A percentile compares a stretch with the other conserved stretches of the same genome.
Conservation (phyloP, 2,888 invertebrate species). For the Imbricaverruca yamaguchii region DNA sequence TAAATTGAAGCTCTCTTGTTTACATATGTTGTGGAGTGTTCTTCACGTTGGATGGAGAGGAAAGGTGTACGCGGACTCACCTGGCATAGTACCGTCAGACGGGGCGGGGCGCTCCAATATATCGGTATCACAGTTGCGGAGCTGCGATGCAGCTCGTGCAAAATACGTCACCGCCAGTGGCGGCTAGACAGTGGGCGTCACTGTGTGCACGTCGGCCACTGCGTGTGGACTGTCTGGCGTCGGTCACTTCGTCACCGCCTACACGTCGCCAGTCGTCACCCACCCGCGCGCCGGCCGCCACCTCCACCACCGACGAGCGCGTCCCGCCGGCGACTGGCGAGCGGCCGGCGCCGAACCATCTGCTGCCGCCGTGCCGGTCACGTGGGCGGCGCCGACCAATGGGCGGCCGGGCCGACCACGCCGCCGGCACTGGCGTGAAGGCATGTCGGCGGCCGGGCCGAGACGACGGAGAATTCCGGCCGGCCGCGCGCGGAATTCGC, state of each 20-base stretch:
- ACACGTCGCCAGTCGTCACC: neutral
- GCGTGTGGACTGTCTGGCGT: no score
- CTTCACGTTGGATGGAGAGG: no score
- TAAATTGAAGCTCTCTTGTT: no score
- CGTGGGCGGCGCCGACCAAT: slow-evolving; percentile 1
- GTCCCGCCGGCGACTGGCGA: neutral
- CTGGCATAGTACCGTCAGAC: no score
- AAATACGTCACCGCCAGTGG: no score
- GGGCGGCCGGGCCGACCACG: neutral
- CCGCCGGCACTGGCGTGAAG: slow-evolving; percentile 16
- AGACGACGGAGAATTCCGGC: neutral
- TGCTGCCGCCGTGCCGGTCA: slow-evolving; percentile 5
- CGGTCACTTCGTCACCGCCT: neutral
- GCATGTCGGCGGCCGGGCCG: neutral
- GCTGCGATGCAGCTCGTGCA: no score
- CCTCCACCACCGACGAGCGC: neutral
- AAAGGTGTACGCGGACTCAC: no score
- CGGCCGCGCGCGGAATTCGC: neutral
- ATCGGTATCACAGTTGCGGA: no score
- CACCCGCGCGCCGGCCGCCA: neutral
- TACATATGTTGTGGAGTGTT: no score
- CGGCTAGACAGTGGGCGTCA: no score
- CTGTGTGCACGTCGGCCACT: no score
- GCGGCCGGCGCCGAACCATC: slow-evolving; percentile 2
- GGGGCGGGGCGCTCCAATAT: no score